Percentiles rank a stretch among this genome's conserved stretches.
These are phyloP conservation scores for Carassius gibelio DNA, from an alignment of 2,113 vertebrate species.

Conservation along the genomic window DNA sequence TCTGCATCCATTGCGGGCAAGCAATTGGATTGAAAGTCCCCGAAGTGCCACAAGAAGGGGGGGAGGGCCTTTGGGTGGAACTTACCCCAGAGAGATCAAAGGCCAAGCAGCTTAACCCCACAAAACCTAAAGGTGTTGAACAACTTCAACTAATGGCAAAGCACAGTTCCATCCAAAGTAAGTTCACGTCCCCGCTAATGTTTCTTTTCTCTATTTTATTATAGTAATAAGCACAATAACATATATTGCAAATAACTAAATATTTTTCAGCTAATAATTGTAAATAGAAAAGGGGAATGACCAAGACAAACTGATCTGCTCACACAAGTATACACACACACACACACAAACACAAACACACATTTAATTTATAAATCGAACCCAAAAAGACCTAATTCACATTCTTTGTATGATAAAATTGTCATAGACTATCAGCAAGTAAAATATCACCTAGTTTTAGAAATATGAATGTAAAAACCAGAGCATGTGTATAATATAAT, in stretches of 20 bases:
- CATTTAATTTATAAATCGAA: too few relatives aligned
- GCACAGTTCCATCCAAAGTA: conserved; percentile 57
- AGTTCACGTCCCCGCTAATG: conserved; percentile 58
- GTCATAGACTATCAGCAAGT: too few relatives aligned
- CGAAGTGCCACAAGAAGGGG: conserved; percentile 78
- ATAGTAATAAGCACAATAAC: background rate
- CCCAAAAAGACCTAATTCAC: too few relatives aligned
- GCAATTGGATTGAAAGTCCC: conserved; percentile 95
- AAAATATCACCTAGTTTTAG: too few relatives aligned
- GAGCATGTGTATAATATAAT: too few relatives aligned
- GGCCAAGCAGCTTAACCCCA: conserved; percentile 78
- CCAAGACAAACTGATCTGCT: background rate
- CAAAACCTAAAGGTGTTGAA: conserved; percentile 78
- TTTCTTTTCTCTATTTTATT: conserved; percentile 3
- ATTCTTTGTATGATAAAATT: too few relatives aligned
- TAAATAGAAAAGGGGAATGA: background rate
- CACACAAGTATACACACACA: background rate
- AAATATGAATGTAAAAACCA: too few relatives aligned
- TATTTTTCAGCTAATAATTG: background rate
- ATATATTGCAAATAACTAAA: background rate
- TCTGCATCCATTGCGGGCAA: conserved; percentile 89
- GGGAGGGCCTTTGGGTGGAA: conserved; percentile 83
- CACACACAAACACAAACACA: too few relatives aligned
- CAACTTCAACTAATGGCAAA: conserved; percentile 71
- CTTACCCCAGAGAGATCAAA: conserved; percentile 77